Conservation (phyloP, 2,888 invertebrate species). For the Sinodicranocentrus sp. region DNA sequence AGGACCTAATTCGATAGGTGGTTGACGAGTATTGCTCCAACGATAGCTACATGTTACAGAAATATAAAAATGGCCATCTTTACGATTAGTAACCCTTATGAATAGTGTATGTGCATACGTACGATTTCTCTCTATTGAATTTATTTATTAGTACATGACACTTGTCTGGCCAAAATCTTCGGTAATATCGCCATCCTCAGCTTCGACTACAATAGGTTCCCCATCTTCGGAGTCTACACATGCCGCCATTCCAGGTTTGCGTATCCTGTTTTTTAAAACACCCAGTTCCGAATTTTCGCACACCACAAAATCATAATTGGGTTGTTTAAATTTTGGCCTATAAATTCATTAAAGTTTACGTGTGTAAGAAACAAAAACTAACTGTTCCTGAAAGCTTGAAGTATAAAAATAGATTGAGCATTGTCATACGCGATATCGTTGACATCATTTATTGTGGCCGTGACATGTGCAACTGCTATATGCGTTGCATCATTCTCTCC, state of each 20-base stretch:
- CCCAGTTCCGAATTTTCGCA: slow-evolving; percentile 50
- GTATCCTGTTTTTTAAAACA: background rate
- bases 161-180: slow-evolving; percentile 24
- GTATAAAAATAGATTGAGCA: no score
- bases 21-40: slow-evolving; percentile 44
- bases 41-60: slow-evolving; percentile 25
- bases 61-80: background rate
- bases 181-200: slow-evolving; percentile 36
- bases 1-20: slow-evolving; percentile 79
- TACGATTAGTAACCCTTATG: background rate
- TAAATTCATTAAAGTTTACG: background rate
- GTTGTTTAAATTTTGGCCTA: slow-evolving; percentile 43
- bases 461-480: slow-evolving; percentile 34
- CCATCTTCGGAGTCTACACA: background rate
- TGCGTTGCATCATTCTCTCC: slow-evolving; percentile 11
- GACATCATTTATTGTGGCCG: slow-evolving; percentile 31
- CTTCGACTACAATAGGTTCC: slow-evolving; percentile 10
- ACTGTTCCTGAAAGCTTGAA: no score
- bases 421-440: slow-evolving; percentile 57
- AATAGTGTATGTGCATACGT: background rate
- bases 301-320: slow-evolving; percentile 40
- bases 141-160: no score
- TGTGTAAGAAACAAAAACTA: background rate
- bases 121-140: background rate
- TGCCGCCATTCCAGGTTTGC: background rate